Evolutionary conservation across 1,140 invertebrate species (phyloP).

Genomic region (Onthophagus taurus): DNA sequence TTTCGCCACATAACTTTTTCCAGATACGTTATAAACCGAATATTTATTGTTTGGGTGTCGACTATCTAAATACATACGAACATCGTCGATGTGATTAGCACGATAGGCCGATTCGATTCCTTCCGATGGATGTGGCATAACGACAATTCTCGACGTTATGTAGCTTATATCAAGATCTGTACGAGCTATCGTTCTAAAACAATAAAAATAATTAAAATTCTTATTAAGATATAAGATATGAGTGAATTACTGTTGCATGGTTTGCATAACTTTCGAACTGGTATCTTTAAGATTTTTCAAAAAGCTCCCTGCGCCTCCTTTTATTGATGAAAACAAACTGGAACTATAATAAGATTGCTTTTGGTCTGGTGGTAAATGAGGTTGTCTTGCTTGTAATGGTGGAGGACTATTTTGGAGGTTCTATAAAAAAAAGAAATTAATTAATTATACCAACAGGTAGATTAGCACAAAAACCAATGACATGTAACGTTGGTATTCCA

Average conservation of each 20-base stretch:
- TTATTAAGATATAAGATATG: neutral
- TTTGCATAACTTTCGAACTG: constrained; percentile 92
- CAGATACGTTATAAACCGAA: constrained; percentile 73
- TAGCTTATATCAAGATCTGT: constrained; percentile 85
- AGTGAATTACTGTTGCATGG: constrained; percentile 78
- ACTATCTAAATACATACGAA: constrained; percentile 61
- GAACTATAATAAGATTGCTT: constrained; percentile 20
- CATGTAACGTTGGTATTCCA: too few relatives aligned
- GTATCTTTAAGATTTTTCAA: constrained; percentile 94
- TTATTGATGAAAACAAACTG: constrained; percentile 71
- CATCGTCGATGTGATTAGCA: constrained; percentile 89
- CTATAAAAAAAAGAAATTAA: too few relatives aligned
- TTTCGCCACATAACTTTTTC: constrained; percentile 47
- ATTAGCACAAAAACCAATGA: too few relatives aligned
- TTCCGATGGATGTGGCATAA: constrained; percentile 91
- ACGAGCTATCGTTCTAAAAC: constrained; percentile 71
- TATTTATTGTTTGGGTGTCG: constrained; percentile 65
- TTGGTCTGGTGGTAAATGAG: too few relatives aligned
- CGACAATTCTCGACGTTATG: constrained; percentile 76
- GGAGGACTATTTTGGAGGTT: constrained; percentile 13
- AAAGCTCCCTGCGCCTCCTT: constrained; percentile 75
- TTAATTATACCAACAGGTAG: too few relatives aligned
- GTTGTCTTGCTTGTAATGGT: constrained; percentile 23
- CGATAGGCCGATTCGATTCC: constrained; percentile 88
- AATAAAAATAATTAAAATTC: constrained; percentile 3